Conservation (phyloP, 1,140 invertebrate species). For the Tetramorium alpestre region DNA sequence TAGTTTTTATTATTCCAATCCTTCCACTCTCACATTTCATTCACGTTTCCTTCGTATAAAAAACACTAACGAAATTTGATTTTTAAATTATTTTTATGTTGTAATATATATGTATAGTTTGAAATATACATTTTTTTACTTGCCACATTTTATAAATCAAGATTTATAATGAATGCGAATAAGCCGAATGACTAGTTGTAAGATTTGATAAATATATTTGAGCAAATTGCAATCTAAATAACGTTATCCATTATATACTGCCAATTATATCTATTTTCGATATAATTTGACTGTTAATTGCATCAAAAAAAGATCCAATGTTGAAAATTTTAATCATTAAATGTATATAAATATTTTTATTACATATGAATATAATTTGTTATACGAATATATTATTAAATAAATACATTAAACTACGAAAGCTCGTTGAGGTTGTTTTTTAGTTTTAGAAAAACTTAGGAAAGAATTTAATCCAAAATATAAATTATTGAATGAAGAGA, state of each 20-base stretch:
- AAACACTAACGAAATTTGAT: conserved; percentile 6
- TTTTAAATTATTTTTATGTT: neutral
- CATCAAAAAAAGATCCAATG: neutral
- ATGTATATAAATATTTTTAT: conserved; percentile 9
- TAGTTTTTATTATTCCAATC: neutral
- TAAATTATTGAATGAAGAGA: neutral
- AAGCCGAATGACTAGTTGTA: neutral
- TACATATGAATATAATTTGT: neutral
- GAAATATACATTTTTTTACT: conserved; percentile 8
- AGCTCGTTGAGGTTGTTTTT: neutral
- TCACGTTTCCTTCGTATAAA: neutral
- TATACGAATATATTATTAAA: neutral
- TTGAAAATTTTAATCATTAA: neutral
- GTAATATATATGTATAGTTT: neutral
- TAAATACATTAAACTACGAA: neutral
- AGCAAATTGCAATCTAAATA: neutral
- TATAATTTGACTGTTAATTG: neutral
- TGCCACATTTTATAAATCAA: neutral
- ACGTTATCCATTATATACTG: neutral
- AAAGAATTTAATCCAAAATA: neutral
- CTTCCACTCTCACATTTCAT: neutral
- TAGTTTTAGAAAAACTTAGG: neutral
- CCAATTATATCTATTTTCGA: neutral
- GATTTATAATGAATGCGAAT: neutral
- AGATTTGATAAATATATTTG: neutral